A percentile compares a stretch with the other conserved stretches of the same genome.
phyloP scores from a whole-genome alignment of 2,113 vertebrate species.

The Argyrosomus japonicus region DNA sequence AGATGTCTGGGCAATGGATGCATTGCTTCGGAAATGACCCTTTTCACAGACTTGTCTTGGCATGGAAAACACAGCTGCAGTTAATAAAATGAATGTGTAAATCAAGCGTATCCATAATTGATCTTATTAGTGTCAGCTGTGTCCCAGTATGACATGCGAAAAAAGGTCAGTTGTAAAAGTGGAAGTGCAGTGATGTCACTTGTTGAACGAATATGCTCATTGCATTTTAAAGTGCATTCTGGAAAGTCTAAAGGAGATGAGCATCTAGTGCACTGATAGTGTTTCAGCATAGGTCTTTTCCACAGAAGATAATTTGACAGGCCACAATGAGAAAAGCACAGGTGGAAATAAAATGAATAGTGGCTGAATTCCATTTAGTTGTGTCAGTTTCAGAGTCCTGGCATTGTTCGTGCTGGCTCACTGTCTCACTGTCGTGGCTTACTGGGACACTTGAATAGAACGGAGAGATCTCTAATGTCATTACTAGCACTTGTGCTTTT shows the following conservation, averaged over 20 bases:
- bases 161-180: not conserved
- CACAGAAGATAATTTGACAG: not conserved
- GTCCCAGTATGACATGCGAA: not conserved
- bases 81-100: not conserved
- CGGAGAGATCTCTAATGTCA: not conserved
- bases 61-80: not conserved
- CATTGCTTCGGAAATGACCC: not conserved
- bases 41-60: not conserved
- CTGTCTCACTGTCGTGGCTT: not conserved
- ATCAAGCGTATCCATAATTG: not conserved
- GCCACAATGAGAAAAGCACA: not conserved
- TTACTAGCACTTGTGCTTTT: not conserved
- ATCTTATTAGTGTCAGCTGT: constrained; percentile 17
- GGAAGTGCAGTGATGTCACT: not conserved
- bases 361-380: not conserved
- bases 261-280: not conserved
- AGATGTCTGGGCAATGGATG: not conserved
- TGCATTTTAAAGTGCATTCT: not conserved
- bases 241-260: not conserved
- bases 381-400: not conserved
- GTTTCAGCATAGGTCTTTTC: not conserved
- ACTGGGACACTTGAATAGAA: not conserved
- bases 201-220: not conserved
- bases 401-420: not conserved
- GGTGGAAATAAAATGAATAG: not conserved